Evolutionary conservation across 2,888 invertebrate genomes (phyloP), one percentile per base, ranked within the genome.

Genomic region (Ectobius pallidus): DNA sequence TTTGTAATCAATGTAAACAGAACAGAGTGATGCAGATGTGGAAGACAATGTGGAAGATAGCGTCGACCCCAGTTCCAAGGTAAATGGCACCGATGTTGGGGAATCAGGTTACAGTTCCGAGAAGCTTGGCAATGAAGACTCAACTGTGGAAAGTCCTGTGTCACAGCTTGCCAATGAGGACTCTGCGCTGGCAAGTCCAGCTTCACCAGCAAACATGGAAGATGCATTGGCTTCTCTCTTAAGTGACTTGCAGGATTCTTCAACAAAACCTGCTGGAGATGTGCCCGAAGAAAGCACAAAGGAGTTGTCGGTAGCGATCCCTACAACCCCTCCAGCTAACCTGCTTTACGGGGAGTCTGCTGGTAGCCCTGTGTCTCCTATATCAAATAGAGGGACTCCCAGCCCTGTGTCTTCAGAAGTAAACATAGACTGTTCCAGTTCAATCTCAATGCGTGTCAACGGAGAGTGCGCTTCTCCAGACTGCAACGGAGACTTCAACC

Each of bases 21-120:
- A 88, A 76, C 90, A 91, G 79, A 92, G 92, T 1, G 93, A 93
- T 80, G 93, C 93, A 0, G 94, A 94, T 79, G 87, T 93, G 0
- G 94, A 94, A 81, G 93, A 93, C 79, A 93, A 93, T 79, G 82
- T 90, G 0, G 89, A 72, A 2, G 63, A 69, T n/a, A n/a, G n/a
- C n/a, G n/a, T n/a, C 18, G 74, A 91, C 76, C 90, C 88, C 71
- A 83, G 84, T 42, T 82, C 85, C 2, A 81, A 78, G 32, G 71
- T 71, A 67, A 71, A 70, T 30, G 63, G 16, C 81, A 86, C 62
- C 81, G 86, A 75, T 84, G 84, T 84, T 78, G 86, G 87, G 79
- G 91, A 91, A 79, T 90, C 90, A 0, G 90, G 90, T 0, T 91
- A 91, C 79, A 90, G 90, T 81, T 91, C 87, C 4, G 87, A 87